Evolutionary conservation across 2,888 invertebrate genomes (phyloP).

Genomic region (Apamea sordens): DNA sequence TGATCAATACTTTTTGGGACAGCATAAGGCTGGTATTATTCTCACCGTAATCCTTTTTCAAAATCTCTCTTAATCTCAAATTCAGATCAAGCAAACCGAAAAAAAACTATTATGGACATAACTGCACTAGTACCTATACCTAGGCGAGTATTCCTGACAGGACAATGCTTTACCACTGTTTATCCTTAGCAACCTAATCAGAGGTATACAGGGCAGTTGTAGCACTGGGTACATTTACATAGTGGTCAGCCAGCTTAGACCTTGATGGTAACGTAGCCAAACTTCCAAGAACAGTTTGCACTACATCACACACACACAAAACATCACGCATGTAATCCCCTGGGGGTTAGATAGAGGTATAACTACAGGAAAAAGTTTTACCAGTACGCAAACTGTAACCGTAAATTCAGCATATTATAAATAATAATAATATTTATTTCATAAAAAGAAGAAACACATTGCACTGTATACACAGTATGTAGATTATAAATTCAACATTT

Average conservation of each 20-base stretch:
- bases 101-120: background rate
- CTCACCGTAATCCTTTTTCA: background rate
- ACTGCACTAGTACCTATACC: background rate
- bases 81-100: background rate
- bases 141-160: background rate
- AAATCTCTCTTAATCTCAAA: background rate
- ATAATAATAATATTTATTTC: too few species aligned
- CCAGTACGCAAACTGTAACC: too few species aligned
- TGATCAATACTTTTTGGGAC: too few species aligned
- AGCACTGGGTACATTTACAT: background rate
- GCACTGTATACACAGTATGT: too few species aligned
- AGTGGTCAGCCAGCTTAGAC: background rate
- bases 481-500: too few species aligned
- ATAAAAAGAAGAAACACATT: too few species aligned
- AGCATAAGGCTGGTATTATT: too few species aligned
- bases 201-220: background rate
- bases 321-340: background rate
- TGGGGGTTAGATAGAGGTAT: background rate
- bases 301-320: background rate
- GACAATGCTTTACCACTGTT: background rate
- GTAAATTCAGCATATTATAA: too few species aligned
- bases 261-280: background rate
- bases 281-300: background rate
- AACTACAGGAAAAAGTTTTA: background rate
- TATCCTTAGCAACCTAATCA: constrained; percentile 1